phyloP scores from a whole-genome alignment of 2,113 vertebrate genomes.

The Misgurnus anguillicaudatus region DNA sequence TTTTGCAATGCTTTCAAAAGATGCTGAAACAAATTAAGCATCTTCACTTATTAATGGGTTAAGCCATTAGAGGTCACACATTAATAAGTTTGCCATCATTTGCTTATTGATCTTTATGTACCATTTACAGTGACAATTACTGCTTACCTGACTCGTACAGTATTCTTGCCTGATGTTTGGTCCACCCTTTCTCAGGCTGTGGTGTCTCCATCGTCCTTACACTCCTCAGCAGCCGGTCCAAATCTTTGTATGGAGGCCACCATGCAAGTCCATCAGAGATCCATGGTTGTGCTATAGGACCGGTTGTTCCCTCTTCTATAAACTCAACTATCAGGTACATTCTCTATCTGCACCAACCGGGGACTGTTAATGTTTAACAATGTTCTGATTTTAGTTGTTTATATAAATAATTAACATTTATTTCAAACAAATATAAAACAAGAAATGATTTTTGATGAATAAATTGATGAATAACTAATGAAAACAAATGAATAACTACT shows the following conservation, averaged over 20 bases:
- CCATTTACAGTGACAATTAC: background rate
- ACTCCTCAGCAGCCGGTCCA: background rate
- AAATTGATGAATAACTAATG: too few relatives aligned
- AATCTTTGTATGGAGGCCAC: slow-evolving; percentile 11
- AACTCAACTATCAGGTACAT: too few relatives aligned
- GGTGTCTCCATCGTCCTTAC: background rate
- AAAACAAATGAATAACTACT: too few relatives aligned
- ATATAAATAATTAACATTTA: too few relatives aligned
- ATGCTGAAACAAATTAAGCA: background rate
- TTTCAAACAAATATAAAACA: too few relatives aligned
- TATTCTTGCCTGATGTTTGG: slow-evolving; percentile 1
- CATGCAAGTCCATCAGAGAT: background rate
- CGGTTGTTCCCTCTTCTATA: too few relatives aligned
- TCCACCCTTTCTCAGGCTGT: background rate
- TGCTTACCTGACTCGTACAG: background rate
- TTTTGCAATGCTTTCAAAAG: background rate
- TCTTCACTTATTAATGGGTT: too few relatives aligned
- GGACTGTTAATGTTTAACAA: too few relatives aligned
- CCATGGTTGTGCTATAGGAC: background rate
- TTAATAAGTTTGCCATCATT: background rate
- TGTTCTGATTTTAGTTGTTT: too few relatives aligned
- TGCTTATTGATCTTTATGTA: background rate
- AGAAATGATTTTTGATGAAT: too few relatives aligned
- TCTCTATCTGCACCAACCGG: too few relatives aligned
- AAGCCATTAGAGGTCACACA: background rate